Percentiles rank a stretch among this genome's conserved stretches.
Conservation (phyloP, 1,140 invertebrate species). For the Heliconius hermathena region DNA sequence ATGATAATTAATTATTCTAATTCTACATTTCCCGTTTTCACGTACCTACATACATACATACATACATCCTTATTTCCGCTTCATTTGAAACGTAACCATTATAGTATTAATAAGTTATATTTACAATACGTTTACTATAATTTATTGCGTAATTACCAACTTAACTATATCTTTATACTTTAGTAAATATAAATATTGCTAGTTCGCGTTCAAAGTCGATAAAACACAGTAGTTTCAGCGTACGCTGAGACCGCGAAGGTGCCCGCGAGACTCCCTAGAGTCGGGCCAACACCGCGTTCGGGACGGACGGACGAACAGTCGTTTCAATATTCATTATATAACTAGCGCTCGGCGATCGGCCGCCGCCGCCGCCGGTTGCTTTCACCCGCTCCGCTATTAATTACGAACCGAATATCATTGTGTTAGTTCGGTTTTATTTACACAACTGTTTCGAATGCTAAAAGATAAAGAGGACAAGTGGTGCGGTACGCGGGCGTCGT, state of each 20-base stretch:
- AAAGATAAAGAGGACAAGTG: slow-evolving; percentile 76
- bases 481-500: slow-evolving; percentile 58
- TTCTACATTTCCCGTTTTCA: not conserved
- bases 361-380: slow-evolving; percentile 59
- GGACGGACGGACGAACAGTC: slow-evolving; percentile 48
- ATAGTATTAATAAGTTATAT: slow-evolving; percentile 22
- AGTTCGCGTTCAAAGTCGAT: slow-evolving; percentile 44
- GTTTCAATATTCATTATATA: slow-evolving; percentile 79
- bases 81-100: not conserved
- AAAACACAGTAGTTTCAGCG: slow-evolving; percentile 45
- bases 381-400: slow-evolving; percentile 73
- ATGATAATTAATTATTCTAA: not conserved
- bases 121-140: slow-evolving; percentile 16
- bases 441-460: slow-evolving; percentile 74
- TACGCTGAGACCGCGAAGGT: slow-evolving; percentile 49
- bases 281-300: slow-evolving; percentile 64
- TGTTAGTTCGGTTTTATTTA: slow-evolving; percentile 73
- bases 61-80: not conserved
- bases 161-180: slow-evolving; percentile 34
- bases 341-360: slow-evolving; percentile 64
- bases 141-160: slow-evolving; percentile 41
- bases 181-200: slow-evolving; percentile 40
- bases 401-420: slow-evolving; percentile 67
- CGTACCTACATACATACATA: not conserved
- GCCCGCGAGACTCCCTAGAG: slow-evolving; percentile 24